Percentiles rank a stretch among this genome's conserved stretches.
phyloP scores from a whole-genome alignment of 2,888 invertebrate genomes.

The Melanotus villosus region DNA sequence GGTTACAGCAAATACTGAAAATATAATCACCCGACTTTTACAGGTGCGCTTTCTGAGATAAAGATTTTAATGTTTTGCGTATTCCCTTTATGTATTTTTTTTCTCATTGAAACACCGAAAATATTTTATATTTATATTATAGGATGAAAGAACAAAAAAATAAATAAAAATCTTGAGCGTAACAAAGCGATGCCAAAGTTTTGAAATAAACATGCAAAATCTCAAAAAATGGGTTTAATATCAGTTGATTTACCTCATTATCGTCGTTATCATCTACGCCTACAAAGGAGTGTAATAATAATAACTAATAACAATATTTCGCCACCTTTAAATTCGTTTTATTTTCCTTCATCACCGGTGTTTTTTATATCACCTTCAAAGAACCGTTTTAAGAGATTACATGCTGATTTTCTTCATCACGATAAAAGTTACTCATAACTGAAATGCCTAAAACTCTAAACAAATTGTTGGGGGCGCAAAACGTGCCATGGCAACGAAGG shows the following conservation, averaged over 20 bases:
- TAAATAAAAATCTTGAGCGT: too few species aligned
- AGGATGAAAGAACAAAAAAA: too few species aligned
- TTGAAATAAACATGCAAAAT: too few species aligned
- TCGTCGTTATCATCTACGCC: neutral
- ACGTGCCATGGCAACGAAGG: conserved; percentile 34
- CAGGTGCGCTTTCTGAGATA: too few species aligned
- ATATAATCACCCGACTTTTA: too few species aligned
- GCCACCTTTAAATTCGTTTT: neutral
- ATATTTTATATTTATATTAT: too few species aligned
- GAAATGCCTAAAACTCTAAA: conserved; percentile 28
- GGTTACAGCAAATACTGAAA: too few species aligned
- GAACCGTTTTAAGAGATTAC: neutral
- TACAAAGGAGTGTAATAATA: conserved; percentile 4
- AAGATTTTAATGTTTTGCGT: too few species aligned
- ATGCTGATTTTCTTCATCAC: conserved; percentile 6
- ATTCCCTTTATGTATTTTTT: too few species aligned
- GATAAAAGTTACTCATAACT: conserved; percentile 22
- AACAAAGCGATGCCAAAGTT: too few species aligned
- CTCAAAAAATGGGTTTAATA: too few species aligned
- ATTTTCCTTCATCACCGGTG: neutral
- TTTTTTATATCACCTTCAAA: neutral
- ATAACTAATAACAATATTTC: neutral
- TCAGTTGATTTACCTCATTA: conserved; percentile 7
- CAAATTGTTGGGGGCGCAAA: conserved; percentile 32
- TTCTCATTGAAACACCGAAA: too few species aligned